A percentile compares a stretch with the other conserved stretches of the same genome.
Evolutionary conservation across 2,888 invertebrate species (phyloP).

Genomic region (Zygothrica quintamaculata): DNA sequence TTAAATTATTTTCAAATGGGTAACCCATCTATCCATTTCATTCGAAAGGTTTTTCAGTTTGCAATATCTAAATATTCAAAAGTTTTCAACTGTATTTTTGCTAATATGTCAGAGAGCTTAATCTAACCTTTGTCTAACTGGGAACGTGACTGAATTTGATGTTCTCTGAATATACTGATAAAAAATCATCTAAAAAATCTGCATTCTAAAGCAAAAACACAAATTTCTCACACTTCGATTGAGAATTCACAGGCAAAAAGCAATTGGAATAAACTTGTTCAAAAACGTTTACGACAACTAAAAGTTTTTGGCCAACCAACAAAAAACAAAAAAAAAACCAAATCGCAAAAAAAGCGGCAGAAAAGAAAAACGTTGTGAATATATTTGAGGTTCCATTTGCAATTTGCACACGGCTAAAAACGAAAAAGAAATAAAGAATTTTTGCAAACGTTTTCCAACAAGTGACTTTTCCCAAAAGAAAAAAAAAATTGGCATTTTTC

Average conservation of each 20-base stretch:
- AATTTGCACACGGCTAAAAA: slow-evolving; percentile 34
- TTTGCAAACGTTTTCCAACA: too few species aligned
- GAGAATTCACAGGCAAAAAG: slow-evolving; percentile 1
- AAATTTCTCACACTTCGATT: slow-evolving; percentile 5
- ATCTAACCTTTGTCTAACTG: too few species aligned
- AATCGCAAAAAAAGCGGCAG: too few species aligned
- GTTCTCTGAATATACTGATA: neutral
- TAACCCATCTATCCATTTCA: too few species aligned
- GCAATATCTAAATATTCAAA: too few species aligned
- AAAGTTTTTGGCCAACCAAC: slow-evolving; percentile 38
- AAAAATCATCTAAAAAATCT: slow-evolving; percentile 1
- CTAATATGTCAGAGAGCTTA: too few species aligned
- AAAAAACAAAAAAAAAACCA: slow-evolving; percentile 1
- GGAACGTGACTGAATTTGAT: neutral
- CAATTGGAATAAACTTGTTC: slow-evolving; percentile 31
- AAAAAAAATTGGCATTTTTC: slow-evolving; percentile 6
- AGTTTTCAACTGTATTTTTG: too few species aligned
- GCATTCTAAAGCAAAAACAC: slow-evolving; percentile 1
- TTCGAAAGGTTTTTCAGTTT: too few species aligned
- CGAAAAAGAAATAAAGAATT: slow-evolving; percentile 17
- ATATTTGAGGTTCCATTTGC: slow-evolving; percentile 29
- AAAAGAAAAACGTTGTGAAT: slow-evolving; percentile 18
- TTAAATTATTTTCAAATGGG: too few species aligned
- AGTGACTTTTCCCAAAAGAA: too few species aligned
- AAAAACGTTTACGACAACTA: slow-evolving; percentile 52